Conservation (phyloP, 1,140 invertebrate genomes). For the Acyrthosiphon pisum region DNA sequence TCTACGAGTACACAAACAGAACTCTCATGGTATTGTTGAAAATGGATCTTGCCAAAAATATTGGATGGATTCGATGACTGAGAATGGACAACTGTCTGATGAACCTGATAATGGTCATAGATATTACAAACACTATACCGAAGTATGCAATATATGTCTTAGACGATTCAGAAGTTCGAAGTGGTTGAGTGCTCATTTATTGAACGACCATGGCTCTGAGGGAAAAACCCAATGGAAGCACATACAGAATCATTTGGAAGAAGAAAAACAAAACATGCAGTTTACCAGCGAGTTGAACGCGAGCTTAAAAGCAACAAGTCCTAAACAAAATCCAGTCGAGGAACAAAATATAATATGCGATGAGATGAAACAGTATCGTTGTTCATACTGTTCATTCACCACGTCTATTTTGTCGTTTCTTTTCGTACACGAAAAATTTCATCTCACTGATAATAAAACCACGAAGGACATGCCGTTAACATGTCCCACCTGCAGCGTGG, state of each 20-base stretch:
- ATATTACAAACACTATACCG: conserved; percentile 76
- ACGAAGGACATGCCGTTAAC: background rate
- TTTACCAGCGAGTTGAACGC: background rate
- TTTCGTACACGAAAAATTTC: conserved; percentile 88
- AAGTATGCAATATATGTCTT: conserved; percentile 86
- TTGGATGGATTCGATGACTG: conserved; percentile 60
- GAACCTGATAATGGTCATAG: conserved; percentile 61
- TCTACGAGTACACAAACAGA: conserved; percentile 94
- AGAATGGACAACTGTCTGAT: background rate
- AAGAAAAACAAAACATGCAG: background rate
- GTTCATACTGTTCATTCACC: conserved; percentile 87
- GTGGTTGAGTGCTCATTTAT: conserved; percentile 86
- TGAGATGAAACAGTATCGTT: conserved; percentile 76
- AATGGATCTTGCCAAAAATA: conserved; percentile 64
- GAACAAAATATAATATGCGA: conserved; percentile 9
- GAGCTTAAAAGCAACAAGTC: background rate
- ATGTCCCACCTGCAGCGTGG: background rate
- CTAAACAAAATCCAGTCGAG: background rate
- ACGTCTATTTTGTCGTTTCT: conserved; percentile 87
- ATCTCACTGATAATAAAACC: conserved; percentile 62
- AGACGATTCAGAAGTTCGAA: conserved; percentile 88
- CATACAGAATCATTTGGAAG: background rate
- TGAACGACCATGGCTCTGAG: conserved; percentile 82
- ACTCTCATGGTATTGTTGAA: conserved; percentile 93
- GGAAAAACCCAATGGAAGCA: conserved; percentile 73